Evolutionary conservation across 2,797 vertebrate genomes (phyloP).

Genomic region (Pipistrellus pipistrellus): DNA sequence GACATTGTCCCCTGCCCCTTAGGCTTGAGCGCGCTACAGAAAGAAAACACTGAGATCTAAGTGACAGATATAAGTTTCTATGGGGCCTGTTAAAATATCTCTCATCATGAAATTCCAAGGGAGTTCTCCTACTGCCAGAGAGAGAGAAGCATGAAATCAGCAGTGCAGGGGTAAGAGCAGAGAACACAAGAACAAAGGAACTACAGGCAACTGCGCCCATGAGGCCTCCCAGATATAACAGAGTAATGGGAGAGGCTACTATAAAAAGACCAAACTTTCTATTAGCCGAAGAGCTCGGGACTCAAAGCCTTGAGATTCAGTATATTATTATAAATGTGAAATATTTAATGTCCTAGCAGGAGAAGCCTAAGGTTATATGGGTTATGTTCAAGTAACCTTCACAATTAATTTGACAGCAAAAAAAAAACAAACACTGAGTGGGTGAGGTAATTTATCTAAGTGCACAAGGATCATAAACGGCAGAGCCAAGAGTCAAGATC

Average conservation of each 20-base stretch:
- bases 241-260: neutral
- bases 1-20: neutral
- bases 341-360: neutral
- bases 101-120: neutral
- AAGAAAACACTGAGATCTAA: neutral
- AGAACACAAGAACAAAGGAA: neutral
- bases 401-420: slow-evolving; percentile 26
- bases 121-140: neutral
- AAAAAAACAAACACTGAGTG: neutral
- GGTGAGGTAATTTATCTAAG: neutral
- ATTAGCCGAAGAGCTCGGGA: neutral
- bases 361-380: neutral
- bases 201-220: neutral
- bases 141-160: neutral
- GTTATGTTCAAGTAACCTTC: neutral
- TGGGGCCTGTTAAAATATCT: neutral
- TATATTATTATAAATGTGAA: slow-evolving; percentile 25
- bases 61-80: neutral
- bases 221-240: neutral
- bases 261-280: neutral
- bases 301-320: slow-evolving; percentile 1
- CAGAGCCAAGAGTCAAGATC: neutral
- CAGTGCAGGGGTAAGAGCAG: neutral
- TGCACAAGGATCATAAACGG: neutral
- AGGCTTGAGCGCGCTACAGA: neutral